phyloP scores from a whole-genome alignment of 1,140 invertebrate genomes.

The Neodiprion lecontei region DNA sequence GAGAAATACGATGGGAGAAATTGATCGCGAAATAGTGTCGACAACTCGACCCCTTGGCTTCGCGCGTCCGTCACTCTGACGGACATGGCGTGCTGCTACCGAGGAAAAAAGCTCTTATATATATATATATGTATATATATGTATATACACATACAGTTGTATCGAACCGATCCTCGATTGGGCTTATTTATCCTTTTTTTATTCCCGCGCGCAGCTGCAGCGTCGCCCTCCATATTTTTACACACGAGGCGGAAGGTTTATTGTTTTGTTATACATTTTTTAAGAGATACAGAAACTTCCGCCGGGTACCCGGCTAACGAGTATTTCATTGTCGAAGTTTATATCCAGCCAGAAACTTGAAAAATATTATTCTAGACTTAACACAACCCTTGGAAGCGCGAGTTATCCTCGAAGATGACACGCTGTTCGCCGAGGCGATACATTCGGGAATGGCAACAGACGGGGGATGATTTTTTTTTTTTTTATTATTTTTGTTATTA shows the following conservation, averaged over 20 bases:
- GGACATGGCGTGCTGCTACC: too few relatives aligned
- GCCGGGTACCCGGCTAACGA: background rate
- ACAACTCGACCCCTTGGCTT: background rate
- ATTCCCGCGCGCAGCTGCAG: too few relatives aligned
- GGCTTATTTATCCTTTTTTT: too few relatives aligned
- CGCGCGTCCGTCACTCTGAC: background rate
- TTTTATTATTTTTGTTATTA: background rate
- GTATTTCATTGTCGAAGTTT: conserved; percentile 16
- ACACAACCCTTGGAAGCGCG: background rate
- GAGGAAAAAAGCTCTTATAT: too few relatives aligned
- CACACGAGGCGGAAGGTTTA: too few relatives aligned
- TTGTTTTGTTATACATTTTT: too few relatives aligned
- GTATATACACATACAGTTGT: too few relatives aligned
- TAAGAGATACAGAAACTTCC: background rate
- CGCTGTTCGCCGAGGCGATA: background rate
- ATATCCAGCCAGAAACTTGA: background rate
- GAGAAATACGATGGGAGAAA: background rate
- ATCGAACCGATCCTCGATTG: too few relatives aligned
- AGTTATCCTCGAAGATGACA: too few relatives aligned
- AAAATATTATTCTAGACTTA: conserved; percentile 15
- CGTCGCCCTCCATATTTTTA: too few relatives aligned
- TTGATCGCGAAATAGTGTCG: background rate
- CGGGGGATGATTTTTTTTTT: too few relatives aligned
- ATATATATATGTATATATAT: too few relatives aligned
- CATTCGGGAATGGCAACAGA: background rate